These are phyloP conservation scores for Tribolium freemani DNA, from an alignment of 2,888 invertebrate genomes.

Conservation along the genomic window DNA sequence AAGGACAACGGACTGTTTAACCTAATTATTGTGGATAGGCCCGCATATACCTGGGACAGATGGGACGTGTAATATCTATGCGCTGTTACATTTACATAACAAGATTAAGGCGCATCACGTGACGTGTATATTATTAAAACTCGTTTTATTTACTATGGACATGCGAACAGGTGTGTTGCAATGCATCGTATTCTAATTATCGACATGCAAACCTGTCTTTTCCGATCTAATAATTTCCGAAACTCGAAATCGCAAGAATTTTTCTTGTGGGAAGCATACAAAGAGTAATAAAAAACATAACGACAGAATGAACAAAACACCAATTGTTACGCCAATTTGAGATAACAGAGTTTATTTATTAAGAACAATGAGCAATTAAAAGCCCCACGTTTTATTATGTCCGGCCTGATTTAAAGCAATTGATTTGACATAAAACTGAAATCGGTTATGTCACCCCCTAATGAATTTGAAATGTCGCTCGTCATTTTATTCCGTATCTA, in stretches of 20 bases:
- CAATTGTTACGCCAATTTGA: slow-evolving; percentile 40
- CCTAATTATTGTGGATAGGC: slow-evolving; percentile 35
- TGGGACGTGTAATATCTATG: neutral
- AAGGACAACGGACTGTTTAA: slow-evolving; percentile 24
- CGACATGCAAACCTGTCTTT: slow-evolving; percentile 24
- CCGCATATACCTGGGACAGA: slow-evolving; percentile 2
- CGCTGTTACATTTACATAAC: slow-evolving; percentile 24
- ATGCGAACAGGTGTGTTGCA: slow-evolving; percentile 33
- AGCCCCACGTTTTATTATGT: slow-evolving; percentile 26
- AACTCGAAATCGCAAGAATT: neutral
- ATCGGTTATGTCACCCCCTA: neutral
- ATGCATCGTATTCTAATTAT: slow-evolving; percentile 15
- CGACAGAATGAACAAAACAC: slow-evolving; percentile 26
- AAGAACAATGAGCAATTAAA: slow-evolving; percentile 44
- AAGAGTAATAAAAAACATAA: slow-evolving; percentile 37
- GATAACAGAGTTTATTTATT: slow-evolving; percentile 38
- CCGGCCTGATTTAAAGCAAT: slow-evolving; percentile 27
- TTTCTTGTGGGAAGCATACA: slow-evolving; percentile 25
- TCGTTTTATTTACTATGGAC: slow-evolving; percentile 20
- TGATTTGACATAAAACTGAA: slow-evolving; percentile 22
- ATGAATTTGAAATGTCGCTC: neutral
- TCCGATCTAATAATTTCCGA: slow-evolving; percentile 4
- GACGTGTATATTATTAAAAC: slow-evolving; percentile 25
- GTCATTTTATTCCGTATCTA: neutral
- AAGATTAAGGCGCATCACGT: slow-evolving; percentile 26